Percentiles rank a stretch among this genome's conserved stretches.
phyloP scores from a whole-genome alignment of 2,113 vertebrate genomes.

The Toxotes jaculatrix region DNA sequence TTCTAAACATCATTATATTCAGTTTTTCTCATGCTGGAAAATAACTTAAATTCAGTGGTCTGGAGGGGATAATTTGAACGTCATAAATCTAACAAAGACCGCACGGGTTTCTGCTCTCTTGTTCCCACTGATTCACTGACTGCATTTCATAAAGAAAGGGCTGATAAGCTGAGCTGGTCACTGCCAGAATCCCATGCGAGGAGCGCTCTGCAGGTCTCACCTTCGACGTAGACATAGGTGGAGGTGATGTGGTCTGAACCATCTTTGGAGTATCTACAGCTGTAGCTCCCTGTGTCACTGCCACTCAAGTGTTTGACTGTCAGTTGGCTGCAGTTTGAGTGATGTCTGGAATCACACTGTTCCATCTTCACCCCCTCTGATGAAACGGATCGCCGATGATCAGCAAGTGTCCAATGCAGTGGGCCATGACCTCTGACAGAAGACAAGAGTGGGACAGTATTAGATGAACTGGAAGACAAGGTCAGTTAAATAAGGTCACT shows the following conservation, averaged over 20 bases:
- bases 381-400: slow-evolving; percentile 30
- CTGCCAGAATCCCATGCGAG: background rate
- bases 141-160: background rate
- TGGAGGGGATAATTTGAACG: background rate
- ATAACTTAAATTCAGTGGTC: background rate
- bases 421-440: slow-evolving; percentile 82
- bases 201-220: slow-evolving; percentile 75
- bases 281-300: slow-evolving; percentile 86
- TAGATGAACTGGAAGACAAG: background rate
- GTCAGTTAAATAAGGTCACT: background rate
- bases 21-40: slow-evolving; percentile 18
- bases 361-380: slow-evolving; percentile 70
- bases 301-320: slow-evolving; percentile 71
- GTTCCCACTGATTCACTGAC: background rate
- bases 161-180: background rate
- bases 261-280: slow-evolving; percentile 73
- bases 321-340: slow-evolving; percentile 83
- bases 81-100: background rate
- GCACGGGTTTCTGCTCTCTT: background rate
- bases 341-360: slow-evolving; percentile 65
- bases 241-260: slow-evolving; percentile 26
- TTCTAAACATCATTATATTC: slow-evolving; percentile 27
- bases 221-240: slow-evolving; percentile 88
- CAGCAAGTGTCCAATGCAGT: slow-evolving; percentile 82
- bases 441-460: slow-evolving; percentile 9